Evolutionary conservation across 2,113 vertebrate species (phyloP), one percentile per base, ranked within the genome.

Genomic region (Peucedramus taeniatus): DNA sequence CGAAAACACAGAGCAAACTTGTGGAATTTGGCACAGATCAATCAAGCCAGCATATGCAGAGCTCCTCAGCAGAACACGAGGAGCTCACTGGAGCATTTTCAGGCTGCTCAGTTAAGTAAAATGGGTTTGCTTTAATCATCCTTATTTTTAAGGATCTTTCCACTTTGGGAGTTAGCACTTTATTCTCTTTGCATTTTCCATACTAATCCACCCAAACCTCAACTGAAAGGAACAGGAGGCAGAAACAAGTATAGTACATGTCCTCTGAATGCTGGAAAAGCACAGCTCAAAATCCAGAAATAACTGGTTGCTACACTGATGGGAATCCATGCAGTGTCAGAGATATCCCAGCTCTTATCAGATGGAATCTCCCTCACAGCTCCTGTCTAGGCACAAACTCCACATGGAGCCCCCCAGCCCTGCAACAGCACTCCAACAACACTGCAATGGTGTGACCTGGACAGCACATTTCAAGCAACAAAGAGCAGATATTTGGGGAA

Each of bases 71-170:
- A 86, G 45, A 90, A 59, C 1, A 24, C 0, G 19, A 74, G 56
- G 13, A 83, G 59, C 75, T 35, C 40, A 61, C 50, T 69, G 27
- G 20, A 39, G 50, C n/a, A 23, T 70, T 83, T 89, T 90, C 47
- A 95, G 76, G 69, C 47, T 83, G 70, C 54, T 90, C 75, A 8
- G 1, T 11, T 77, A 92, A 80, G 39, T 45, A 49, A 83, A 54
- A 50, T 6, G 8, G 23, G 40, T 59, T 72, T 87, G 47, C 64
- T 87, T 82, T 70, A 30, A 61, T 35, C 28, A 59, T 33, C 20
- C 53, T 57, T 3, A 28, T 63, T 94, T 91, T 94, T 57, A 84
- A 89, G 44, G 30, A n/a, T 45, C 50, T 89, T 51, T 86, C 59
- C 10, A 18, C 24, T 65, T 37, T 7, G 37, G n/a, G 22, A 94